Percentiles rank a stretch among this genome's conserved stretches.
Evolutionary conservation across 2,888 invertebrate species (phyloP).

Genomic region (Diloba caeruleocephala): DNA sequence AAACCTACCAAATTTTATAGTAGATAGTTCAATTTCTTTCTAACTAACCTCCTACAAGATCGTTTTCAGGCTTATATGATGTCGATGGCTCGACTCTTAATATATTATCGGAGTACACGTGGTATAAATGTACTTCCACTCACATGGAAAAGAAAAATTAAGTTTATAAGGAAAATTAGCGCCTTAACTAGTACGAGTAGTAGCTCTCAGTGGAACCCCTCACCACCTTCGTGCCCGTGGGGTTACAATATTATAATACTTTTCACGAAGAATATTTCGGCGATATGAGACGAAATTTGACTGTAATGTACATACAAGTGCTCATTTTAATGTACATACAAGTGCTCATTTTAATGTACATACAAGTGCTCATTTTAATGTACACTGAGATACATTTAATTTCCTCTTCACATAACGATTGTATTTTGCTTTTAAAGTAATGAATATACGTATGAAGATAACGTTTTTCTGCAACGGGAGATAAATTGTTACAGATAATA

Average conservation of each 20-base stretch:
- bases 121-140: no score
- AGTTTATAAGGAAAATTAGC: no score
- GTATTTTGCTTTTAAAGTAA: background rate
- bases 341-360: constrained; percentile 16
- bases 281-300: constrained; percentile 33
- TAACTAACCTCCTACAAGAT: no score
- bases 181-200: no score
- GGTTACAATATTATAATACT: constrained; percentile 59
- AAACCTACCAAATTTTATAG: no score
- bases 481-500: no score
- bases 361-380: background rate
- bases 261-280: constrained; percentile 49
- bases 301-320: constrained; percentile 21
- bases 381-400: constrained; percentile 33
- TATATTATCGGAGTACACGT: no score
- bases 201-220: constrained; percentile 14
- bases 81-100: no score
- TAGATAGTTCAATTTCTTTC: no score
- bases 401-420: constrained; percentile 3
- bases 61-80: no score
- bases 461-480: no score
- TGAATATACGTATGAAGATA: background rate
- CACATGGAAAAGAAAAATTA: no score
- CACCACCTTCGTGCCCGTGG: constrained; percentile 24
- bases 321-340: constrained; percentile 23